Evolutionary conservation across 1,140 invertebrate species (phyloP), one percentile per base, ranked within the genome.

Genomic region (Drosophila repleta): DNA sequence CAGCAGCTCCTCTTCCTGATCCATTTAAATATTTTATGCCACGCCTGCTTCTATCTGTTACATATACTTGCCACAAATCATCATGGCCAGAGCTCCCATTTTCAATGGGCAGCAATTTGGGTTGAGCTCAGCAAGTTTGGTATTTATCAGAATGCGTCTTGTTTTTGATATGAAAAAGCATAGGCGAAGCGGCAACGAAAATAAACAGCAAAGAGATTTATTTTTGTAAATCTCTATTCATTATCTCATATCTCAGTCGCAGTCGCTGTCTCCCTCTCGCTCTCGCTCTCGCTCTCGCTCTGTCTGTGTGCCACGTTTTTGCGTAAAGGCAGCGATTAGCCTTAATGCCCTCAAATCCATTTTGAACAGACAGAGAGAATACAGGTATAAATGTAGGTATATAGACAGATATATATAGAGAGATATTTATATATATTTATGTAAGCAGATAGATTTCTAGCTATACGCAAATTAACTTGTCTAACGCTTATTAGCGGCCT

Each of bases 401-500:
- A 51, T 11, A 49, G 17, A 55, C 11, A 37, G 5, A 13, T 53
- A 29, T 45, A 39, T 45, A 37, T 17, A 37, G 3, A 21, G 20
- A 57, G 17, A 48, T 53, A 39, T 56, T n/a, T 39, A 13, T 58
- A 26, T 67, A 11, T 26, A 17, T 61, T 46, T 45, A 18, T 61
- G 20, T 58, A 18, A 49, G 41, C 15, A 51, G 17, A 20, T 48
- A 41, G 11, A 26, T 62, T 46, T 35, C 41, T 20, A 66, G 56
- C 49, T 45, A 52, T 58, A 76, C 56, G 51, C 74, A 88, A 87
- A 87, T 87, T 88, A 88, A 87, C 83, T 88, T 87, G 82, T 87
- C 83, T 69, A 82, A 82, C 79, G 83, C 75, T 64, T 82, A 76
- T 85, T 87, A 72, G 80, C 79, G 83, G 79, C 82, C 83, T 87